Conservation (phyloP, 1,140 invertebrate species). For the Drosophila punjabiensis region DNA sequence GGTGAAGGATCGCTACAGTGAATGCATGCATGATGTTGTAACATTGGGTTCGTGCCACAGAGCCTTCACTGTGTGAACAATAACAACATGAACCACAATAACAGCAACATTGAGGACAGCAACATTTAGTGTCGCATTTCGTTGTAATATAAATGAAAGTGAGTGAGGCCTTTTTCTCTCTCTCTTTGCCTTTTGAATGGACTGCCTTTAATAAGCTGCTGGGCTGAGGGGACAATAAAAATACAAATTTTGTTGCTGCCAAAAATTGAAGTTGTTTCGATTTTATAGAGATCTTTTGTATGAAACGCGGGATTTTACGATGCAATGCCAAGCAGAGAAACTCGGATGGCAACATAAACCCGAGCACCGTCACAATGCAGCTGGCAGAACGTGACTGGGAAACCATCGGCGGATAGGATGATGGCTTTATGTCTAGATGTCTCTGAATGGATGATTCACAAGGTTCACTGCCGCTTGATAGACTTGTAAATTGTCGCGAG, state of each 20-base stretch:
- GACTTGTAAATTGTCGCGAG: slow-evolving; percentile 24
- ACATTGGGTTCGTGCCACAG: too few species aligned
- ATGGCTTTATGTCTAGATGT: slow-evolving; percentile 15
- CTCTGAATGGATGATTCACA: slow-evolving; percentile 33
- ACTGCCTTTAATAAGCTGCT: slow-evolving; percentile 68
- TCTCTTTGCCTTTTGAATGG: slow-evolving; percentile 49
- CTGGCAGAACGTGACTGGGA: slow-evolving; percentile 57
- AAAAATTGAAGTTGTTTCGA: slow-evolving; percentile 68
- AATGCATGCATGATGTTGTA: not conserved
- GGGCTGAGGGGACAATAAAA: slow-evolving; percentile 60
- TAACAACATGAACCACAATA: slow-evolving; percentile 28
- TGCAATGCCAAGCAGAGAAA: slow-evolving; percentile 58
- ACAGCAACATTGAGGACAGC: slow-evolving; percentile 55
- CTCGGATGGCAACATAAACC: slow-evolving; percentile 48
- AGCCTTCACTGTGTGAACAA: not conserved
- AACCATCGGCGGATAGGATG: slow-evolving; percentile 18
- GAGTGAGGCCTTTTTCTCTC: slow-evolving; percentile 59
- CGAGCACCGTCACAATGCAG: slow-evolving; percentile 30
- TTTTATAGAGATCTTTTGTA: slow-evolving; percentile 68
- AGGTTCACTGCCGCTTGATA: slow-evolving; percentile 24
- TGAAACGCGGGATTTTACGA: slow-evolving; percentile 54
- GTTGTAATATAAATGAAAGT: slow-evolving; percentile 84
- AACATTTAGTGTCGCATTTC: slow-evolving; percentile 80
- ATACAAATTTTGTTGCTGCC: slow-evolving; percentile 71
- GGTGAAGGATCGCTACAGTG: not conserved